These are phyloP conservation scores for Tortrix viridana DNA, from an alignment of 2,888 invertebrate genomes.

Conservation along the genomic window DNA sequence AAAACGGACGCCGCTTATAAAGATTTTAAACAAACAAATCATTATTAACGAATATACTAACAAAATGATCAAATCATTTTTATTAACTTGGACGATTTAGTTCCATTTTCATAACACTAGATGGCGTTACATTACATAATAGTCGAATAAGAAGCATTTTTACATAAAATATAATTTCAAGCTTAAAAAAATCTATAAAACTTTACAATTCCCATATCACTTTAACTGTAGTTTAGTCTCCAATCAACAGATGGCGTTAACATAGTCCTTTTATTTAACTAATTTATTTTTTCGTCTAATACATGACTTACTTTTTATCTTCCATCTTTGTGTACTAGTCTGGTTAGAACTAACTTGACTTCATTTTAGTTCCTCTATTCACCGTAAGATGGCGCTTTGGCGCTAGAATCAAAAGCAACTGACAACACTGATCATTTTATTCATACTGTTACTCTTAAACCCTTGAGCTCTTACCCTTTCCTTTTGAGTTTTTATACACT, in stretches of 20 bases:
- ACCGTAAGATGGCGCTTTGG: constrained; percentile 9
- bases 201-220: constrained; percentile 15
- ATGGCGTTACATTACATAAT: constrained; percentile 15
- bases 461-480: too few relatives aligned
- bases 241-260: constrained; percentile 6
- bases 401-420: background rate
- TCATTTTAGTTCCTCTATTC: constrained; percentile 7
- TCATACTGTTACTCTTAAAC: too few relatives aligned
- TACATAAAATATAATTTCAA: background rate
- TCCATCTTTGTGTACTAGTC: too few relatives aligned
- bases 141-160: background rate
- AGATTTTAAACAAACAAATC: background rate
- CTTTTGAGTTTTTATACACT: too few relatives aligned
- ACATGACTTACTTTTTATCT: too few relatives aligned
- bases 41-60: background rate
- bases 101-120: constrained; percentile 11
- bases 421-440: background rate
- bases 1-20: background rate
- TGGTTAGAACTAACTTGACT: background rate
- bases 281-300: background rate
- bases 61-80: background rate
- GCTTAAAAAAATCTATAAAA: constrained; percentile 1
- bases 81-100: constrained; percentile 27
- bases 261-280: constrained; percentile 4
- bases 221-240: background rate